Evolutionary conservation across 2,113 vertebrate genomes (phyloP).

Genomic region (Podiceps cristatus): DNA sequence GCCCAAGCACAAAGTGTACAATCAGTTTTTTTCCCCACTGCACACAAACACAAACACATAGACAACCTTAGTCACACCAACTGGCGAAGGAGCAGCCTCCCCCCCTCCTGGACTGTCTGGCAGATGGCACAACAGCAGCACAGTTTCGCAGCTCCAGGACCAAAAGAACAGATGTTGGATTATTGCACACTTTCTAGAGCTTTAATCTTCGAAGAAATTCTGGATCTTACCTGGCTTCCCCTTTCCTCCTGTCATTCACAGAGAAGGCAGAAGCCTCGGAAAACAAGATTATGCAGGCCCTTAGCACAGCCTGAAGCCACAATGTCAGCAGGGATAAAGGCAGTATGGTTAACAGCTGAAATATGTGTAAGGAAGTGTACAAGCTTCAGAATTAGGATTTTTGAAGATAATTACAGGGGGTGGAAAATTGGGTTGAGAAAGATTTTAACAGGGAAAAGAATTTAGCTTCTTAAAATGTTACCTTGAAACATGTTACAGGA

Average conservation of each 20-base stretch:
- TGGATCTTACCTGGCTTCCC: background rate
- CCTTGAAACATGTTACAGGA: background rate
- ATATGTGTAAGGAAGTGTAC: background rate
- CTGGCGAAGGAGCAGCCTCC: background rate
- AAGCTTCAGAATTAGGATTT: background rate
- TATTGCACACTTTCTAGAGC: background rate
- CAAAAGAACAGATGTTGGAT: slow-evolving; percentile 18
- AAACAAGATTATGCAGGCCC: slow-evolving; percentile 1
- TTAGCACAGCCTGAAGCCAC: background rate
- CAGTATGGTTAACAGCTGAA: background rate
- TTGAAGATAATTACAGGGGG: background rate
- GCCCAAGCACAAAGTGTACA: background rate
- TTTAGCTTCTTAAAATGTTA: background rate
- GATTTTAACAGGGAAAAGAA: background rate
- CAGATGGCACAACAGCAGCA: slow-evolving; percentile 35
- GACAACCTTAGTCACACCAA: background rate
- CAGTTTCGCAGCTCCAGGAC: background rate
- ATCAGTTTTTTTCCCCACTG: background rate
- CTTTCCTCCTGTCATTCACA: background rate
- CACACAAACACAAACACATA: background rate
- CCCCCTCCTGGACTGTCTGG: background rate
- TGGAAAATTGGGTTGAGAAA: background rate
- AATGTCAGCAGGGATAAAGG: background rate
- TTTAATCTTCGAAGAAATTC: slow-evolving; percentile 22
- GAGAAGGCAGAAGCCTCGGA: background rate